Percentiles rank a stretch among this genome's conserved stretches.
Conservation (phyloP, 2,797 vertebrate genomes). For the Eulemur mongoz region DNA sequence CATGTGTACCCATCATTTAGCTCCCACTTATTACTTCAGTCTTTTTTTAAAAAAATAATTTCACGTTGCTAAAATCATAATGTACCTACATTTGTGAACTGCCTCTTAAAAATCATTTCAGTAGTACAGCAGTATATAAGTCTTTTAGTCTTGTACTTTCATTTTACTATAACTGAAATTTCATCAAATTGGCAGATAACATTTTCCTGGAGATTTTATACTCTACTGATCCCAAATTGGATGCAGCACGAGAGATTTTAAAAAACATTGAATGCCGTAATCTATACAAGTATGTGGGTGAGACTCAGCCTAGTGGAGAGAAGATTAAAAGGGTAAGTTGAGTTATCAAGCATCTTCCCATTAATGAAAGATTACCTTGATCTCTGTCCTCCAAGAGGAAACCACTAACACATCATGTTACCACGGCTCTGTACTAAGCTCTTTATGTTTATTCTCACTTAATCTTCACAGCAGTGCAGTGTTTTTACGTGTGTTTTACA, state of each 20-base stretch:
- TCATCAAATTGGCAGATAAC: slow-evolving; percentile 87
- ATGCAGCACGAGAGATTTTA: slow-evolving; percentile 89
- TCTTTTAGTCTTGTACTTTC: slow-evolving; percentile 35
- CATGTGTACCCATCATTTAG: too few species aligned
- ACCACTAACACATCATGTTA: not conserved
- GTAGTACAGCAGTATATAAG: not conserved
- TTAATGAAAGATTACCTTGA: not conserved
- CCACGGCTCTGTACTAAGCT: not conserved
- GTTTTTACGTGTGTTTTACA: not conserved
- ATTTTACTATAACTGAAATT: slow-evolving; percentile 45
- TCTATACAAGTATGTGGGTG: slow-evolving; percentile 94
- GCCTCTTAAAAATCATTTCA: not conserved
- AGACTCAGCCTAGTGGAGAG: slow-evolving; percentile 86
- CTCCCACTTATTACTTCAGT: too few species aligned
- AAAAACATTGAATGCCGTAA: slow-evolving; percentile 88
- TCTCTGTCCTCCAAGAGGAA: not conserved
- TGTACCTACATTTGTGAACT: not conserved
- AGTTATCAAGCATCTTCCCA: not conserved
- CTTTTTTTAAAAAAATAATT: not conserved
- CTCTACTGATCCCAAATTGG: slow-evolving; percentile 87
- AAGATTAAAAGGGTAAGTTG: slow-evolving; percentile 85
- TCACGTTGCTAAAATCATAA: not conserved
- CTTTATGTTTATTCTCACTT: not conserved
- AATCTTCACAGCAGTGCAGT: not conserved
- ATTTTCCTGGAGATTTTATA: slow-evolving; percentile 94